phyloP scores from a whole-genome alignment of 2,888 invertebrate species.

The Ptychoptera albimana region DNA sequence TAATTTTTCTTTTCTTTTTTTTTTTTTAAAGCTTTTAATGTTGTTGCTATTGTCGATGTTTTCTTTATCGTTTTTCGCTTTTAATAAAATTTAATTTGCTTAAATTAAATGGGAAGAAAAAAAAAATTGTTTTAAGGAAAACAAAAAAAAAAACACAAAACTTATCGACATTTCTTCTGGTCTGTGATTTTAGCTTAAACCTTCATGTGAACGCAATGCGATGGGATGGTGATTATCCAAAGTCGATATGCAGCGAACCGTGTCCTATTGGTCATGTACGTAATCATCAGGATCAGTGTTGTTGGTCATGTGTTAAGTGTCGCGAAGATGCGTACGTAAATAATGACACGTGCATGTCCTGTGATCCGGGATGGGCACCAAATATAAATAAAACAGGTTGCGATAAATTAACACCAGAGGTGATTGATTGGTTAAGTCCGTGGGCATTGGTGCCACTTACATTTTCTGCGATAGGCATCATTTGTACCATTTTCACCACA shows the following conservation, averaged over 20 bases:
- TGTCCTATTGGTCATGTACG: slow-evolving; percentile 42
- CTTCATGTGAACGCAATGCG: slow-evolving; percentile 22
- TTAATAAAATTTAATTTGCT: too few relatives aligned
- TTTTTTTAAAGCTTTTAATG: too few relatives aligned
- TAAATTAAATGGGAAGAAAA: too few relatives aligned
- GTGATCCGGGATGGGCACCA: slow-evolving; percentile 37
- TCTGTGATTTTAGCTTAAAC: not conserved
- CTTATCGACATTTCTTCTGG: not conserved
- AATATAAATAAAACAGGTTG: slow-evolving; percentile 35
- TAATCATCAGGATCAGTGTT: slow-evolving; percentile 45
- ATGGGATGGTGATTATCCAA: slow-evolving; percentile 33
- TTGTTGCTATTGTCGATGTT: too few relatives aligned
- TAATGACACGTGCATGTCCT: slow-evolving; percentile 42
- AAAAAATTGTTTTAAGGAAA: too few relatives aligned
- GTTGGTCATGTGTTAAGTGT: slow-evolving; percentile 55
- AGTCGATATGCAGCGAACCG: slow-evolving; percentile 44
- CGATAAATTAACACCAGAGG: slow-evolving; percentile 37
- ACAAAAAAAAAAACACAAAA: too few relatives aligned
- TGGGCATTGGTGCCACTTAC: slow-evolving; percentile 49
- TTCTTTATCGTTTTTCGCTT: too few relatives aligned
- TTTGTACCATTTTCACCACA: slow-evolving; percentile 43
- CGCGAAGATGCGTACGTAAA: slow-evolving; percentile 41
- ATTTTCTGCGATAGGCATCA: slow-evolving; percentile 43
- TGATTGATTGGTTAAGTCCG: slow-evolving; percentile 43
- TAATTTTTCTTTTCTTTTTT: too few relatives aligned